Conservation (phyloP, 2,797 vertebrate species). For the Notolepis coatsorum region DNA sequence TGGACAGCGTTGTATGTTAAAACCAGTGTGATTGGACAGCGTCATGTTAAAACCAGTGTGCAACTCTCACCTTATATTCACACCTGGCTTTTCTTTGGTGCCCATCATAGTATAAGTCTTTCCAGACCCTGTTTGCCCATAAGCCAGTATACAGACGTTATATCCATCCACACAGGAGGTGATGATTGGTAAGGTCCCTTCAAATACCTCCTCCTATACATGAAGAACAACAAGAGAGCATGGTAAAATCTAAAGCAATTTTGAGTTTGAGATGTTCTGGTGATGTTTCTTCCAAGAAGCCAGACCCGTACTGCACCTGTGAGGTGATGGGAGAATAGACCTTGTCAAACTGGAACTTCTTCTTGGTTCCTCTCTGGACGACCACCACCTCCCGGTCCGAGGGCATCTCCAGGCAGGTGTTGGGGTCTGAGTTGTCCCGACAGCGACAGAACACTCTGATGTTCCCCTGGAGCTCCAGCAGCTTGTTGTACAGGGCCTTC, state of each 20-base stretch:
- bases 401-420: conserved; percentile 54
- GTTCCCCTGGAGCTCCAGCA: conserved; percentile 77
- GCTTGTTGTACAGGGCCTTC: conserved; percentile 69
- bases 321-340: conserved; percentile 67
- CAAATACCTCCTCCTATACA: conserved; percentile 69
- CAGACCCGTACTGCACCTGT: too few species aligned
- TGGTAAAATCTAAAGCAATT: background rate
- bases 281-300: too few species aligned
- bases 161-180: conserved; percentile 75
- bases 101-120: conserved; percentile 82
- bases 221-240: background rate
- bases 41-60: too few species aligned
- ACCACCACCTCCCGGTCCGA: conserved; percentile 65
- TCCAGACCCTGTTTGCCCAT: conserved; percentile 77
- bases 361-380: conserved; percentile 63
- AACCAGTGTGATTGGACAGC: too few species aligned
- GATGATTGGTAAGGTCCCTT: conserved; percentile 67
- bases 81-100: conserved; percentile 66
- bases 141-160: conserved; percentile 75
- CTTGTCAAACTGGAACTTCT: conserved; percentile 73
- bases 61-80: conserved; percentile 69
- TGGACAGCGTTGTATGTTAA: too few species aligned
- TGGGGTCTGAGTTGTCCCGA: conserved; percentile 39
- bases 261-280: background rate
- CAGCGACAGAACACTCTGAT: conserved; percentile 76